Percentiles rank a stretch among this genome's conserved stretches.
phyloP scores from a whole-genome alignment of 2,888 invertebrate genomes.

The Drosophila anomelani region DNA sequence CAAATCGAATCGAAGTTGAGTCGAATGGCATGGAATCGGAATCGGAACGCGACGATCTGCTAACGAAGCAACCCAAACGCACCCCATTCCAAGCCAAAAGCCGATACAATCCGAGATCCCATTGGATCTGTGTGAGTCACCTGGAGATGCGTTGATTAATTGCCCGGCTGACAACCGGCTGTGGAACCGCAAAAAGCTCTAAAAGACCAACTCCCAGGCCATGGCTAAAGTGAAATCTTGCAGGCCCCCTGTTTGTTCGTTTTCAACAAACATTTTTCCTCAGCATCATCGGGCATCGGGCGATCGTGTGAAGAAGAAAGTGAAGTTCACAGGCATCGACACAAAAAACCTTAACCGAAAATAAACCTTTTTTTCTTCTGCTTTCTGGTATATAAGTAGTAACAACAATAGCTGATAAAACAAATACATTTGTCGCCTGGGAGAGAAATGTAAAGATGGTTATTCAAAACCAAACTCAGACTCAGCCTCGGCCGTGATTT shows the following conservation, averaged over 20 bases:
- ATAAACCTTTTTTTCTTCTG: constrained; percentile 47
- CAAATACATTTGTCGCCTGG: constrained; percentile 76
- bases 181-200: constrained; percentile 71
- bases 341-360: constrained; percentile 31
- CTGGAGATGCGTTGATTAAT: constrained; percentile 77
- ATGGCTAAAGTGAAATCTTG: constrained; percentile 38
- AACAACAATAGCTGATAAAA: constrained; percentile 74
- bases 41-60: constrained; percentile 35
- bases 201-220: constrained; percentile 53
- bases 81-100: constrained; percentile 39
- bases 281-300: constrained; percentile 18
- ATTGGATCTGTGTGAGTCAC: constrained; percentile 33
- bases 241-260: constrained; percentile 50
- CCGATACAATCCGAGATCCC: constrained; percentile 15
- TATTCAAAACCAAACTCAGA: constrained; percentile 60
- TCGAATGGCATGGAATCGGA: constrained; percentile 30
- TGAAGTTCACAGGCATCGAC: constrained; percentile 67
- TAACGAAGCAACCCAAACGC: constrained; percentile 40
- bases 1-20: constrained; percentile 63
- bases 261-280: constrained; percentile 78
- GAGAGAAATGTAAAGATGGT: constrained; percentile 70
- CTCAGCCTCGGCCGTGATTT: constrained; percentile 63
- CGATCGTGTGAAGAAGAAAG: constrained; percentile 67
- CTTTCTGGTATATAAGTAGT: constrained; percentile 38
- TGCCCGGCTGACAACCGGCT: constrained; percentile 69